These are phyloP conservation scores for Macrotus californicus DNA, from an alignment of 2,113 vertebrate genomes.

Conservation along the genomic window DNA sequence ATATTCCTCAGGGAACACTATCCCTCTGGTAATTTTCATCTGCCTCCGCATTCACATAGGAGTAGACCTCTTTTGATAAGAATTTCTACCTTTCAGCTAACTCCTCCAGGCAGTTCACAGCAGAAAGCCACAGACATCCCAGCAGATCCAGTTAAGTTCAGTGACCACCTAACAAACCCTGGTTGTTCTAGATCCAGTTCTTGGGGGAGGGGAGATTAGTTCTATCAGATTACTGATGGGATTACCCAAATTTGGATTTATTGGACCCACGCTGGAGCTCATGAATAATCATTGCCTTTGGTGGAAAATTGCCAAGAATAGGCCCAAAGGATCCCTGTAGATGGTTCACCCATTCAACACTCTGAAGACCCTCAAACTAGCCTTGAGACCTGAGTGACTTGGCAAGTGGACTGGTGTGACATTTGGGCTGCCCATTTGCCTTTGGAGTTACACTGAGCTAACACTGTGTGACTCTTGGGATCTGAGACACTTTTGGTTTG, in stretches of 20 bases:
- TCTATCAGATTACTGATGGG: not conserved
- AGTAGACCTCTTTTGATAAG: constrained; percentile 22
- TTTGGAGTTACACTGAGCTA: not conserved
- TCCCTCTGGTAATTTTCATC: constrained; percentile 9
- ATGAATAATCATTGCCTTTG: not conserved
- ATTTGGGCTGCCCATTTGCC: not conserved
- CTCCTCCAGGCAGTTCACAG: not conserved
- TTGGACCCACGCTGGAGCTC: not conserved
- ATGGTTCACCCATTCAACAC: not conserved
- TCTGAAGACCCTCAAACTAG: not conserved
- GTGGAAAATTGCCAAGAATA: not conserved
- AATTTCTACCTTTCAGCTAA: not conserved
- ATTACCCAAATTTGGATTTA: not conserved
- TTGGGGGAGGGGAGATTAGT: not conserved
- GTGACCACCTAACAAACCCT: not conserved
- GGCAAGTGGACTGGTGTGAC: not conserved
- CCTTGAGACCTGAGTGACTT: not conserved
- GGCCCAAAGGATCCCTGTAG: not conserved
- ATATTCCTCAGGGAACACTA: not conserved
- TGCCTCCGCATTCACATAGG: not conserved
- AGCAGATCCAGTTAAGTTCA: not conserved
- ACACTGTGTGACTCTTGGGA: not conserved
- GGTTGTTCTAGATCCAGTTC: not conserved
- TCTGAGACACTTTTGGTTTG: not conserved
- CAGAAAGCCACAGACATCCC: not conserved